Evolutionary conservation across 2,113 vertebrate species (phyloP).

Genomic region (Gadus chalcogrammus): DNA sequence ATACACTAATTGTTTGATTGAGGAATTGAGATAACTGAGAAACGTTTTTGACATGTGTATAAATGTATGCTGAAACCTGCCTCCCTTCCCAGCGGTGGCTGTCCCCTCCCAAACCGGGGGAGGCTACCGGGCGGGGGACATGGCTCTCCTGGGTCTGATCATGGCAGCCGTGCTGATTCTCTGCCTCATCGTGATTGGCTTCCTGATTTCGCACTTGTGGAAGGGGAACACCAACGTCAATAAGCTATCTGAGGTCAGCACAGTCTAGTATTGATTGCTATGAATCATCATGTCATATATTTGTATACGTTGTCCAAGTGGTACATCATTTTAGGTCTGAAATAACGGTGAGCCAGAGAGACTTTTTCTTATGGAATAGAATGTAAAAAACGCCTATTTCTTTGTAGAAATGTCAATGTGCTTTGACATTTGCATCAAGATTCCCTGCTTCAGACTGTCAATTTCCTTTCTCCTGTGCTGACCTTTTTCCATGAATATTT

Average conservation of each 20-base stretch:
- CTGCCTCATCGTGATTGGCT: slow-evolving; percentile 73
- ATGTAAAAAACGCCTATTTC: too few relatives aligned
- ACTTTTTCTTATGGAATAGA: too few relatives aligned
- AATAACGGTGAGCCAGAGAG: too few relatives aligned
- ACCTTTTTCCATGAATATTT: slow-evolving; percentile 10
- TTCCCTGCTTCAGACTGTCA: neutral
- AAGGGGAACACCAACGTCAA: slow-evolving; percentile 53
- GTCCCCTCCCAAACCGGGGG: slow-evolving; percentile 57
- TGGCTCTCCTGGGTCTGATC: slow-evolving; percentile 76
- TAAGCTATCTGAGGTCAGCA: slow-evolving; percentile 68
- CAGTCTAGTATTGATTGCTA: neutral
- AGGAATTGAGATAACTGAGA: neutral
- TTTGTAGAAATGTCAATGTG: too few relatives aligned
- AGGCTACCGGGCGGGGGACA: slow-evolving; percentile 72
- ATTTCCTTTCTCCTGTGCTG: neutral
- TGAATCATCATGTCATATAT: too few relatives aligned
- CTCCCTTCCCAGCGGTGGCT: slow-evolving; percentile 44
- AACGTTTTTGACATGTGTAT: neutral
- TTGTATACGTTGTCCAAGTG: neutral
- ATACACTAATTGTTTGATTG: neutral
- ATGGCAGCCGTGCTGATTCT: slow-evolving; percentile 78
- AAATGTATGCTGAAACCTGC: slow-evolving; percentile 2
- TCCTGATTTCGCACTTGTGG: slow-evolving; percentile 69
- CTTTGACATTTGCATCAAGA: neutral
- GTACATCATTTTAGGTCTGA: neutral